Evolutionary conservation across 2,113 vertebrate species (phyloP), one percentile per base, ranked within the genome.

Genomic region (Bufo bufo): DNA sequence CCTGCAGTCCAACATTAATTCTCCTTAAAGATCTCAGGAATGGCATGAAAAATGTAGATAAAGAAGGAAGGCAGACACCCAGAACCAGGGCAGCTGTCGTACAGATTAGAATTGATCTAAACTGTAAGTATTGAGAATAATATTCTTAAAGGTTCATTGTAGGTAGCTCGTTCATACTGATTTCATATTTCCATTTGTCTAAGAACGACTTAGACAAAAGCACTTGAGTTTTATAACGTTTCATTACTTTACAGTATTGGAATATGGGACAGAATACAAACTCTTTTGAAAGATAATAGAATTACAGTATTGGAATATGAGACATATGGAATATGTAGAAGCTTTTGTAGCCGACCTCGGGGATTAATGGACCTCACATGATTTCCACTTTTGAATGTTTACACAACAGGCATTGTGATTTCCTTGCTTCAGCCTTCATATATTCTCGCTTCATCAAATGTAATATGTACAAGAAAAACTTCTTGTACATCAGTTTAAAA

Each of bases 101-200:
- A 17, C n/a, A 65, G 11, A 86, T 86, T 79, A 86, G 59, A 33
- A 86, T 79, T 50, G 20, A 86, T 78, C 50, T 61, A 49, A 86
- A 20, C n/a, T 77, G 16, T 66, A 66, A 43, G 16, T 56, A 63
- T 86, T 14, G 19, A 43, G 45, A 79, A 54, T 43, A 86, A 33
- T n/a, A 65, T n/a, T 14, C 49, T 43, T 78, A 43, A 66, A 50
- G 69, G 49, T 54, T 63, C 43, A 61, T 50, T 65, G 16, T 45
- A 10, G 49, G 61, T 69, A 66, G 45, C 19, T 50, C 47, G 9
- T 63, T 23, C 16, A 19, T 69, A 69, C 23, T 23, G 7, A 52
- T 23, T 13, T 63, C 16, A n/a, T 11, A 13, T n/a, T 23, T 49
- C 14, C 61, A 83, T 23, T 45, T 58, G 7, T 66, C 14, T 12